A percentile compares a stretch with the other conserved stretches of the same genome.
Conservation (phyloP, 2,888 invertebrate genomes). For the Dexiosoma caninum region DNA sequence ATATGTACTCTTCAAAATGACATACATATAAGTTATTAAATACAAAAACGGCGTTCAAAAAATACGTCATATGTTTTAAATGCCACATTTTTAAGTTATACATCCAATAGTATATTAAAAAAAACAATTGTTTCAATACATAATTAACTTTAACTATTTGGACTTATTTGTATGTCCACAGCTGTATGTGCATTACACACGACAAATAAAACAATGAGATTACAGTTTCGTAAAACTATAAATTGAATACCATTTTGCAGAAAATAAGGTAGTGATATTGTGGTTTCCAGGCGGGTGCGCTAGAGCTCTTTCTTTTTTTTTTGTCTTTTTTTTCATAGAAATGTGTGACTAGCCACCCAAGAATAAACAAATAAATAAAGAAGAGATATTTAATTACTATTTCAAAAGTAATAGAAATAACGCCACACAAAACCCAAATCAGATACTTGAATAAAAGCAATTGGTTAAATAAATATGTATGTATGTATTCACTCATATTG, state of each 20-base stretch:
- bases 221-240: too few relatives aligned
- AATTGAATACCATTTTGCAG: constrained; percentile 2
- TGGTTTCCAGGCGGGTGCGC: not conserved
- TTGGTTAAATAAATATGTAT: constrained; percentile 6
- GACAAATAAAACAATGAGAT: too few relatives aligned
- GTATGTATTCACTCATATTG: constrained; percentile 7
- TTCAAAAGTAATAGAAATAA: not conserved
- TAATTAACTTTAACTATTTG: too few relatives aligned
- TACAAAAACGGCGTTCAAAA: too few relatives aligned
- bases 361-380: not conserved
- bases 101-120: too few relatives aligned
- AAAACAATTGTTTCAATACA: too few relatives aligned
- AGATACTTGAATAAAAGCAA: not conserved
- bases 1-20: too few relatives aligned
- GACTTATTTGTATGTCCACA: too few relatives aligned
- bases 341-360: constrained; percentile 23
- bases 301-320: not conserved
- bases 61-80: too few relatives aligned
- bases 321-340: not conserved
- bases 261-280: not conserved
- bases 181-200: too few relatives aligned
- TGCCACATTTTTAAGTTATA: too few relatives aligned
- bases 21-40: too few relatives aligned
- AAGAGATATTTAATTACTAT: constrained; percentile 1
- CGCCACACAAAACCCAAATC: not conserved